Percentiles rank a stretch among this genome's conserved stretches.
These are phyloP conservation scores for Chydorus sphaericus DNA, from an alignment of 2,888 invertebrate genomes.

Conservation along the genomic window DNA sequence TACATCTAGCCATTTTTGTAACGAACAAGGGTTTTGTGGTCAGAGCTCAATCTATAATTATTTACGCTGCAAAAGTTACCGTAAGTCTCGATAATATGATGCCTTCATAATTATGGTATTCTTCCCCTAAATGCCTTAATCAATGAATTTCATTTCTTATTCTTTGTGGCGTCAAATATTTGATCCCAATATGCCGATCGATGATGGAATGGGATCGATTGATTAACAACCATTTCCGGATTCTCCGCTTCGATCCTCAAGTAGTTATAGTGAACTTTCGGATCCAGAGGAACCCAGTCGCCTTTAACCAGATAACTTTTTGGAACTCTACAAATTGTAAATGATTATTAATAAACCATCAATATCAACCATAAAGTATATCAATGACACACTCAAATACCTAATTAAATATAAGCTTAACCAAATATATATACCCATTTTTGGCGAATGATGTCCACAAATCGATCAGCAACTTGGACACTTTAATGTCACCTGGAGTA, in stretches of 20 bases:
- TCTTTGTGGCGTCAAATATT: too few species aligned
- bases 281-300: background rate
- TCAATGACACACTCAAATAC: too few species aligned
- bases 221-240: background rate
- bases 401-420: too few species aligned
- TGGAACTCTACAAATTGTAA: background rate
- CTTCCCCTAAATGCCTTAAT: too few species aligned
- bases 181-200: background rate
- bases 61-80: too few species aligned
- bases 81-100: too few species aligned
- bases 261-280: background rate
- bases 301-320: background rate
- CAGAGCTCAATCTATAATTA: too few species aligned
- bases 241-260: background rate
- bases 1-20: too few species aligned
- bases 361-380: too few species aligned
- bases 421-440: background rate
- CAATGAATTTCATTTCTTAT: too few species aligned
- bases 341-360: background rate
- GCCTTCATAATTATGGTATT: too few species aligned
- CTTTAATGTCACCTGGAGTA: background rate
- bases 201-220: background rate
- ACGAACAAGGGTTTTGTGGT: too few species aligned
- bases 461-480: background rate
- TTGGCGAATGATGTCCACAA: conserved; percentile 7